Evolutionary conservation across 2,113 vertebrate genomes (phyloP).

Genomic region (Pagrus major): DNA sequence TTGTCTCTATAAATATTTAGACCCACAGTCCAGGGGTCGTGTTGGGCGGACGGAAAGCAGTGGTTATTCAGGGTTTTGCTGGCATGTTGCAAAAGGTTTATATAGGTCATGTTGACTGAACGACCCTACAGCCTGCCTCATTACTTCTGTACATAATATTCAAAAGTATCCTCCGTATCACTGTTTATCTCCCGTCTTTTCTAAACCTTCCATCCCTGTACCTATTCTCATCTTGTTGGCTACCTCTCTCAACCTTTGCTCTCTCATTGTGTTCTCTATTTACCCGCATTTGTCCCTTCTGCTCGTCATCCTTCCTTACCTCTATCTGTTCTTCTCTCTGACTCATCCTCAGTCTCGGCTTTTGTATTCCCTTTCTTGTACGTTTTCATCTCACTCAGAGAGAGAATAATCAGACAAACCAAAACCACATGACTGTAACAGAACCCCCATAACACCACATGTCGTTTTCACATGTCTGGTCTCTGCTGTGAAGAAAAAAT

Average conservation of each 20-base stretch:
- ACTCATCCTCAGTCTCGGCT: not conserved
- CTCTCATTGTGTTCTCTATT: not conserved
- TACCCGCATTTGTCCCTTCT: not conserved
- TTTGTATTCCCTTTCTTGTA: not conserved
- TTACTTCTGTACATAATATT: conserved; percentile 42
- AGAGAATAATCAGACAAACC: not conserved
- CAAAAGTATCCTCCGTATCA: not conserved
- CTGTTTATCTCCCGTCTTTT: not conserved
- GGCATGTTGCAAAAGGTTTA: conserved; percentile 44
- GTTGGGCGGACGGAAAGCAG: conserved; percentile 43
- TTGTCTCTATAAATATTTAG: conserved; percentile 70
- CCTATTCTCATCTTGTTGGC: not conserved
- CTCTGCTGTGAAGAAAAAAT: not conserved
- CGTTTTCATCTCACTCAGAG: not conserved
- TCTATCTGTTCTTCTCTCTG: not conserved
- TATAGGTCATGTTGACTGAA: conserved; percentile 53
- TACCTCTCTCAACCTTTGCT: not conserved
- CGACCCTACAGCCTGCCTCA: conserved; percentile 30
- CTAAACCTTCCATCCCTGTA: not conserved
- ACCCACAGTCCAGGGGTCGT: conserved; percentile 41
- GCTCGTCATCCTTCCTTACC: not conserved
- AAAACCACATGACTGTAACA: not conserved
- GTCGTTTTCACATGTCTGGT: not conserved
- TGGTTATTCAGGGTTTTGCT: conserved; percentile 52
- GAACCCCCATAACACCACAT: no score